Conservation (phyloP, 1,140 invertebrate species). For the Lethocerus indicus region DNA sequence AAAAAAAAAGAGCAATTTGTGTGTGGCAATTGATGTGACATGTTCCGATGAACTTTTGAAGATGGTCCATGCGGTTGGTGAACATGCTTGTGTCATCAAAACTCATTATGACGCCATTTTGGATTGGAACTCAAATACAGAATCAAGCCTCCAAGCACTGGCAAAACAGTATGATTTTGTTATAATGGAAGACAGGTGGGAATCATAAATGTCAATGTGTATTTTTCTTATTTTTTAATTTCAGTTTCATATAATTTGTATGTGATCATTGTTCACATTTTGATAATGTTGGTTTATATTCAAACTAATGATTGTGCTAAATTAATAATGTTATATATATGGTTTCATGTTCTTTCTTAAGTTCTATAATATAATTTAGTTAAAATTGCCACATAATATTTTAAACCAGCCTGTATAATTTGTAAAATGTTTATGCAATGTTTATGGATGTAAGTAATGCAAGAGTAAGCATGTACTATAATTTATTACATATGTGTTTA, state of each 20-base stretch:
- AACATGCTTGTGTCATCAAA: slow-evolving; percentile 77
- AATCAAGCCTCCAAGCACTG: slow-evolving; percentile 41
- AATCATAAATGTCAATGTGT: too few species aligned
- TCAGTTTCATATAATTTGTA: too few species aligned
- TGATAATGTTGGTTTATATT: too few species aligned
- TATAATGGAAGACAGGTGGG: slow-evolving; percentile 77
- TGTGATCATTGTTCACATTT: too few species aligned
- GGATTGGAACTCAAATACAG: slow-evolving; percentile 52
- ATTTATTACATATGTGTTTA: too few species aligned
- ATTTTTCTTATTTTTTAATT: too few species aligned
- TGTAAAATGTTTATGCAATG: too few species aligned
- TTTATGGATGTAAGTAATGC: too few species aligned
- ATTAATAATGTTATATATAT: background rate
- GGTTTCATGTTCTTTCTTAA: background rate
- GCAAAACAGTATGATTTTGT: slow-evolving; percentile 70
- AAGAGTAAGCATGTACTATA: too few species aligned
- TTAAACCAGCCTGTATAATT: too few species aligned
- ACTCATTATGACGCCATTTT: slow-evolving; percentile 79
- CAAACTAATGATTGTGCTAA: too few species aligned
- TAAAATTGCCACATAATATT: background rate
- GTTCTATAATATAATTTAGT: background rate
- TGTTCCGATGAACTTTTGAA: slow-evolving; percentile 49
- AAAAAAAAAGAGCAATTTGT: slow-evolving; percentile 71
- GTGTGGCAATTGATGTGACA: slow-evolving; percentile 69
- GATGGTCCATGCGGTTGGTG: slow-evolving; percentile 56